Base-by-base conservation (phyloP, 2,888 invertebrate genomes). In the Cataglyphis albicans region DNA sequence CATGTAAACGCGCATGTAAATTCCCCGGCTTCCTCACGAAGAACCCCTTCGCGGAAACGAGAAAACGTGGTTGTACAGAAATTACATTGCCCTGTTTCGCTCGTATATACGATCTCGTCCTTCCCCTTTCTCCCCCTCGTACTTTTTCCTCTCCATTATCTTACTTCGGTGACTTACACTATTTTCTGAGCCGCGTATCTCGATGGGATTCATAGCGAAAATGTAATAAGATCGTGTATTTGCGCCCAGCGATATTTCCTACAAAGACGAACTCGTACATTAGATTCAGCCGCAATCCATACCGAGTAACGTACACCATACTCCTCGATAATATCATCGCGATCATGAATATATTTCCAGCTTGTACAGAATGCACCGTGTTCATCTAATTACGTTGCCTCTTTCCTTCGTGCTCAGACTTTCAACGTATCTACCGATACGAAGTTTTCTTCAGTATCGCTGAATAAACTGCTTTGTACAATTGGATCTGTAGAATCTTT, bases 51-150 rank as follows among this genome's bases (percentile, higher is more conserved):
- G 85, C 82, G 84, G 90, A 87, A 89, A 89, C 89, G 89, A 87
- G 89, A 82, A 90, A 88, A 90, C 89, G 89, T 82, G 86, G 87
- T 89, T 90, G 90, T 90, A 87, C 89, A 90, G 89, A 89, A 89
- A 89, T 90, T 90, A 90, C 89, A 87, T 89, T 90, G 87, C 89
- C 89, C 84, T 89, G 90, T 90, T 89, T 85, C 87, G 87, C 83
- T 72, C 81, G 84, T 85, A 84, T 85, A 83, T 82, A 81, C 87
- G 86, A 86, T 83, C 87, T 73, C 55, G 74, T 65, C 86, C 61
- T 41, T 74, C 57, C 63, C 15, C 12, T 29, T 12, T n/a, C 5
- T 64, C n/a, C n/a, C 32, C 68, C 32, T 73, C 57, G n/a, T 18
- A 72, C 84, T 84, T 86, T 87, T 84, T 85, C 84, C 89, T 87